Evolutionary conservation across 2,888 invertebrate species (phyloP).

Genomic region (Chirona hameri): DNA sequence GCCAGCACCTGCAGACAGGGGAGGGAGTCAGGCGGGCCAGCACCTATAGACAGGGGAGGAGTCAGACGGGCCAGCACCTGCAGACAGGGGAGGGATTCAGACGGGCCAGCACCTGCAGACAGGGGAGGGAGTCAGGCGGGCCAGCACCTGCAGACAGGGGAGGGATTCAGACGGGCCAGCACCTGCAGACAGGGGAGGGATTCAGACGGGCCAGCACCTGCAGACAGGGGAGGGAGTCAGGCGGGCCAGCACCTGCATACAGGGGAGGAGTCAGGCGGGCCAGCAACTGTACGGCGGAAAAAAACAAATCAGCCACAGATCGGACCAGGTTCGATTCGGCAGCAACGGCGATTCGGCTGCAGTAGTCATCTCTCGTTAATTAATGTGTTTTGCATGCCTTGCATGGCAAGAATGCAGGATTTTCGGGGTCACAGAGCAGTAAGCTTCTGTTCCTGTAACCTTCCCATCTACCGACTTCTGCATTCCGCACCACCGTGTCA

Average conservation of each 20-base stretch:
- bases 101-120: background rate
- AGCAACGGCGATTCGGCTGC: too few relatives aligned
- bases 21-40: slow-evolving; percentile 61
- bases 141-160: background rate
- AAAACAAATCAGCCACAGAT: too few relatives aligned
- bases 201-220: background rate
- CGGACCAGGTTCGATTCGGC: too few relatives aligned
- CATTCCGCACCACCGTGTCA: too few relatives aligned
- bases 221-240: background rate
- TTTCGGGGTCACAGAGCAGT: too few relatives aligned
- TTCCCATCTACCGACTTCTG: too few relatives aligned
- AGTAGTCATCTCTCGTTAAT: too few relatives aligned
- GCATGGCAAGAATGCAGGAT: too few relatives aligned
- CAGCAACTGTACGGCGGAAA: background rate
- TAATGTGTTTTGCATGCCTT: too few relatives aligned
- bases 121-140: slow-evolving; percentile 50
- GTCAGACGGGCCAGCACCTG: background rate
- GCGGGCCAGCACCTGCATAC: background rate
- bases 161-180: slow-evolving; percentile 60
- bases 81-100: background rate
- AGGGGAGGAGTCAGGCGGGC: background rate
- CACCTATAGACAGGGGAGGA: background rate
- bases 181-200: background rate
- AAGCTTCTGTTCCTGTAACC: too few relatives aligned
- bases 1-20: background rate